Base-by-base conservation (phyloP, 2,888 invertebrate genomes). In the Cremastobaeus sp. region DNA sequence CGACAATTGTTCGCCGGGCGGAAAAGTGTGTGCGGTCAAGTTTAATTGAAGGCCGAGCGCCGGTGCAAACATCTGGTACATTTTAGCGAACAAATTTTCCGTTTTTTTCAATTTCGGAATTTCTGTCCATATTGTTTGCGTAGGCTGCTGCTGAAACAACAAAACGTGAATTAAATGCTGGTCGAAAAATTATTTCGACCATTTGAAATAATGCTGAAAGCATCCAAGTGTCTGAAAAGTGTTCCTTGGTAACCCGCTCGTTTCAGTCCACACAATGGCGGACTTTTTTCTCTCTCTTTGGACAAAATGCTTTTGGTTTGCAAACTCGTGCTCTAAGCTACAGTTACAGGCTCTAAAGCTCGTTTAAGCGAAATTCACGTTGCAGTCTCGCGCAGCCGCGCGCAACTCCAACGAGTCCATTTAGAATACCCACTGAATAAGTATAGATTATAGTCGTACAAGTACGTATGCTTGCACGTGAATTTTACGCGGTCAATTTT, bases 351-450 rank as follows among this genome's bases (percentile, higher is more conserved):
- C 68, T 73, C 54, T 18, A 48, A 62, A 62, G 66, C 68, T 68
- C 64, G 62, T 62, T 73, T 68, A 68, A 73, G 32, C 57, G 45
- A 73, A 68, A 57, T 64, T 68, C 60, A 20, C 66, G 60, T 73
- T 62, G 47, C 54, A 45, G 20, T 57, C 18, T 35, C 8, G 25
- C 25, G 25, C 25, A n/a, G n/a, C n/a, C 14, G 62, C 18, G 37
- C 59, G 28, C 43, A 57, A 59, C 59, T n/a, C n/a, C n/a, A n/a
- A n/a, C 43, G 64, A 64, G 25, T 30, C 41, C 34, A 37, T 55
- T 70, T 30, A 21, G 37, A 15, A 28, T 64, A 70, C 50, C 68
- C 43, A 32, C 37, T 50, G 68, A 50, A 68, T 62, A 50, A 50
- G 52, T 68, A 37, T 50, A 57, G 55, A 48, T 59, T 47, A 60